Evolutionary conservation across 2,888 invertebrate genomes (phyloP).

Genomic region (Isotomurus palustris): DNA sequence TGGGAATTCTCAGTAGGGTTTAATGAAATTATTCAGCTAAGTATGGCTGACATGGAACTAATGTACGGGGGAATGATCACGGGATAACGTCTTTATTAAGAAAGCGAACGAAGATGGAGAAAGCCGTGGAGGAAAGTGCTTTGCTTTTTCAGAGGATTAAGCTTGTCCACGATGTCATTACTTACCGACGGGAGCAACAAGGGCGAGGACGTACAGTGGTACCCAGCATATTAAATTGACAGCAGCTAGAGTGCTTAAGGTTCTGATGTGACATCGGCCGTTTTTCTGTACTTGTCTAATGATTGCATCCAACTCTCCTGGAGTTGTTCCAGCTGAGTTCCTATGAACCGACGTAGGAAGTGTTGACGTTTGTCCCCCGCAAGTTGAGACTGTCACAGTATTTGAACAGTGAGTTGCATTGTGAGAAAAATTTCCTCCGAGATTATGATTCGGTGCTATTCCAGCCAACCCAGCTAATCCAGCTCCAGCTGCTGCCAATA

Average conservation of each 20-base stretch:
- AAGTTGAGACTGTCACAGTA: constrained; percentile 23
- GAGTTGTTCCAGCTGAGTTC: constrained; percentile 26
- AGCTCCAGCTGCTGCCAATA: constrained; percentile 45
- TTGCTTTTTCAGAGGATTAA: no score
- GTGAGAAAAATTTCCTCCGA: neutral
- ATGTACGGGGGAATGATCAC: no score
- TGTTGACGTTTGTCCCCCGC: constrained; percentile 34
- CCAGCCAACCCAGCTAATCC: constrained; percentile 44
- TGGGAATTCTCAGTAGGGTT: no score
- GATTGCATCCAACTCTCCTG: constrained; percentile 43
- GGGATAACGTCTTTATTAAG: no score
- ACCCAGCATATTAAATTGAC: constrained; percentile 87
- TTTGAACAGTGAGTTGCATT: constrained; percentile 8
- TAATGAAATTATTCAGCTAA: no score
- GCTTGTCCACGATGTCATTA: no score
- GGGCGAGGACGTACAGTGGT: constrained; percentile 78
- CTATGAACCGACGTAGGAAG: constrained; percentile 22
- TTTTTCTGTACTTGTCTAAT: constrained; percentile 44
- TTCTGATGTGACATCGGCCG: constrained; percentile 58
- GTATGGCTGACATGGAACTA: no score
- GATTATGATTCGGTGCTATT: constrained; percentile 20
- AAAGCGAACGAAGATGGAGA: no score
- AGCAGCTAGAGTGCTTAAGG: constrained; percentile 77
- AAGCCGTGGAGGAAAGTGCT: no score
- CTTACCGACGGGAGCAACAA: constrained; percentile 62